Conservation (phyloP, 2,113 vertebrate genomes). For the Alouatta palliata region DNA sequence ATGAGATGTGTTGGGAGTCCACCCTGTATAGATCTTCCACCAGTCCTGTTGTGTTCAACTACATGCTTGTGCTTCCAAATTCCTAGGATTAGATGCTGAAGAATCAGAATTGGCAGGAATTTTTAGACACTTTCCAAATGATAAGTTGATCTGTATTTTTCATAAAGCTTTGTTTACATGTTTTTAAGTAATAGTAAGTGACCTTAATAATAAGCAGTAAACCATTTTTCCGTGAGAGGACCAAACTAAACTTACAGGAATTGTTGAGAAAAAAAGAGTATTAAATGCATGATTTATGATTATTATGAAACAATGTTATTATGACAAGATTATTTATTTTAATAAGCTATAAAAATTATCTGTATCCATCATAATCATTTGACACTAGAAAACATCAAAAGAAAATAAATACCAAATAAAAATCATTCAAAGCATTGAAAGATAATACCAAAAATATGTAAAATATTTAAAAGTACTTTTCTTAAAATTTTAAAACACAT, state of each 20-base stretch:
- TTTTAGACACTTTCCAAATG: background rate
- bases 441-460: background rate
- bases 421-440: background rate
- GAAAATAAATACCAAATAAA: conserved; percentile 40
- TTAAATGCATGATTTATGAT: background rate
- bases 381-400: conserved; percentile 6
- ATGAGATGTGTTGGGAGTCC: too few relatives aligned
- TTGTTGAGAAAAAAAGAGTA: background rate
- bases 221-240: background rate
- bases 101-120: background rate
- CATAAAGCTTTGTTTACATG: background rate
- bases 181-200: conserved; percentile 8
- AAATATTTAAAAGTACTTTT: background rate
- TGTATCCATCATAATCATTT: background rate
- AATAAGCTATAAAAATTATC: background rate
- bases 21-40: background rate
- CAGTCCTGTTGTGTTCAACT: background rate
- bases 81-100: background rate
- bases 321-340: background rate
- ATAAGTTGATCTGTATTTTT: background rate
- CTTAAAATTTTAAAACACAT: background rate
- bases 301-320: background rate
- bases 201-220: background rate
- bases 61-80: background rate
- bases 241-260: background rate